Percentiles rank a stretch among this genome's conserved stretches.
Evolutionary conservation across 2,113 vertebrate genomes (phyloP).

Genomic region (Theristicus caerulescens): DNA sequence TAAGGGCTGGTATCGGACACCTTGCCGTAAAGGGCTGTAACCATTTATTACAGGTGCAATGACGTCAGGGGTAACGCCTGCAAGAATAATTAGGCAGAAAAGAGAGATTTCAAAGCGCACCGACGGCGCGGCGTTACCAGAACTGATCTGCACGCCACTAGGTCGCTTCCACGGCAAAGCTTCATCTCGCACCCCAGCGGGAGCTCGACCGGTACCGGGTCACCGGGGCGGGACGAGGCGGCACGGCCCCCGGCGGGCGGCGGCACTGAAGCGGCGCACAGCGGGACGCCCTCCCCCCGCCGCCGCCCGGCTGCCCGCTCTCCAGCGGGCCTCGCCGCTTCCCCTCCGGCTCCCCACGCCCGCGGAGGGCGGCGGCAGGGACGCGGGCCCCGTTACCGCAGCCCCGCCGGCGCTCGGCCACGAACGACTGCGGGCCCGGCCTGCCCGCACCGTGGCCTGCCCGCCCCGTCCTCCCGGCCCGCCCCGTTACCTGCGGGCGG

Average conservation of each 20-base stretch:
- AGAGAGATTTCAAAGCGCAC: rapidly evolving
- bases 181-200: rapidly evolving
- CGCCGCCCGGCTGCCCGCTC: not conserved
- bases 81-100: rapidly evolving
- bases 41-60: rapidly evolving
- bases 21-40: rapidly evolving
- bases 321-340: not conserved
- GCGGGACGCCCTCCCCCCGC: too few relatives aligned
- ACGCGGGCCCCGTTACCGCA: too few relatives aligned
- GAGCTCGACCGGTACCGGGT: too few relatives aligned
- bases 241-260: not conserved
- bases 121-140: rapidly evolving
- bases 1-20: rapidly evolving
- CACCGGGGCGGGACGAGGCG: rapidly evolving
- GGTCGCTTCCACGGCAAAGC: not conserved
- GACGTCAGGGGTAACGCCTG: not conserved
- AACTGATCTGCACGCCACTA: rapidly evolving
- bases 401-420: too few relatives aligned
- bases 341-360: not conserved
- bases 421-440: not conserved
- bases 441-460: too few relatives aligned
- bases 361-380: too few relatives aligned
- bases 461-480: too few relatives aligned
- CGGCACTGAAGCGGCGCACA: rapidly evolving
- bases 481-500: not conserved